These are phyloP conservation scores for Glaucidium brasilianum DNA, from an alignment of 2,113 vertebrate genomes.

Conservation along the genomic window DNA sequence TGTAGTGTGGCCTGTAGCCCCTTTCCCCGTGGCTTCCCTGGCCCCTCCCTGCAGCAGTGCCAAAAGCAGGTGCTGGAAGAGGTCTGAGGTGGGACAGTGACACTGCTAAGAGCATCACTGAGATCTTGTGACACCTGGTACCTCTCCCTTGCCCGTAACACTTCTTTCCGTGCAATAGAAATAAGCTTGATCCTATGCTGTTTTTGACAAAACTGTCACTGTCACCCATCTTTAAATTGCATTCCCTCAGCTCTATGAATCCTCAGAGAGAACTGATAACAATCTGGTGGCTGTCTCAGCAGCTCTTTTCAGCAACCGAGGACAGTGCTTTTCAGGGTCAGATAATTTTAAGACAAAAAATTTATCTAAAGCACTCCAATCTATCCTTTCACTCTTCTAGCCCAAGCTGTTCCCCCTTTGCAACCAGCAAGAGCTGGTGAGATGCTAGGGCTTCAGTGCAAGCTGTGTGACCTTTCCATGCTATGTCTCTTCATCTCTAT, in stretches of 20 bases:
- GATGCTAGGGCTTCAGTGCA: neutral
- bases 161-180: neutral
- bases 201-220: neutral
- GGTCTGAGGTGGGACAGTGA: neutral
- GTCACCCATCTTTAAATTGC: neutral
- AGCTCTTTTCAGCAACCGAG: neutral
- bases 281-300: neutral
- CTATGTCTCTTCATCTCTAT: neutral
- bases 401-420: neutral
- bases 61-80: neutral
- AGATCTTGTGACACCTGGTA: neutral
- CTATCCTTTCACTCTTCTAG: neutral
- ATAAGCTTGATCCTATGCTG: neutral
- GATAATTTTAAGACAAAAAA: neutral
- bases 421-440: neutral
- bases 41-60: no score
- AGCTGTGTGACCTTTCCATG: neutral
- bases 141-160: neutral
- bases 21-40: neutral
- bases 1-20: neutral
- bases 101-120: neutral
- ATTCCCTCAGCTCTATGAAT: neutral
- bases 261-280: neutral
- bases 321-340: neutral
- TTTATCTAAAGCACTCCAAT: neutral